Conservation (phyloP, 2,113 vertebrate genomes). For the Engraulis encrasicolus region DNA sequence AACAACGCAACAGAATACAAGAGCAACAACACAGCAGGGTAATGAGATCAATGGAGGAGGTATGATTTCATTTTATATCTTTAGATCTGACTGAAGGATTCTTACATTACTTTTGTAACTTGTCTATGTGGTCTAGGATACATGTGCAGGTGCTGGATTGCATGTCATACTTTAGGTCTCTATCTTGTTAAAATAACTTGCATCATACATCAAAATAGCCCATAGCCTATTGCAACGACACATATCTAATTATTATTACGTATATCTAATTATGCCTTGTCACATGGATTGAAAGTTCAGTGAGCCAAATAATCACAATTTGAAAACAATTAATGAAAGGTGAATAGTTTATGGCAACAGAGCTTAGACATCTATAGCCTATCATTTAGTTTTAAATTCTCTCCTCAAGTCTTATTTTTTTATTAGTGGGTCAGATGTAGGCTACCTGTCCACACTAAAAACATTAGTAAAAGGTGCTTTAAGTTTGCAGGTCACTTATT, state of each 20-base stretch:
- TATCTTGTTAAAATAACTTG: background rate
- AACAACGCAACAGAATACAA: too few species aligned
- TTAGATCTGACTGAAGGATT: too few species aligned
- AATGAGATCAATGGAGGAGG: conserved; percentile 51
- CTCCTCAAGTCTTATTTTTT: background rate
- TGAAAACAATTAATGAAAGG: background rate
- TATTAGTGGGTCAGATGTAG: background rate
- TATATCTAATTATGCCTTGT: background rate
- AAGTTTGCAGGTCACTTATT: background rate
- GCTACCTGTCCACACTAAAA: background rate
- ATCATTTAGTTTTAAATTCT: too few species aligned
- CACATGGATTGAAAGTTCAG: background rate
- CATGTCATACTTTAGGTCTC: too few species aligned
- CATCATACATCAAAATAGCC: background rate
- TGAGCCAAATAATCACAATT: background rate
- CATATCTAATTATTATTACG: too few species aligned
- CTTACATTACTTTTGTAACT: background rate
- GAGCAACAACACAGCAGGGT: too few species aligned
- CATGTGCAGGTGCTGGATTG: too few species aligned
- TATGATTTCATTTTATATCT: conserved; percentile 27
- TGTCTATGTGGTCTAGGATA: too few species aligned
- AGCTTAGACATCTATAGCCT: too few species aligned
- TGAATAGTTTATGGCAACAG: too few species aligned
- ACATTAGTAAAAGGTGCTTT: background rate
- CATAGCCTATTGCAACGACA: background rate